Evolutionary conservation across 2,797 vertebrate species (phyloP), one percentile per base, ranked within the genome.

Genomic region (Fringilla coelebs): DNA sequence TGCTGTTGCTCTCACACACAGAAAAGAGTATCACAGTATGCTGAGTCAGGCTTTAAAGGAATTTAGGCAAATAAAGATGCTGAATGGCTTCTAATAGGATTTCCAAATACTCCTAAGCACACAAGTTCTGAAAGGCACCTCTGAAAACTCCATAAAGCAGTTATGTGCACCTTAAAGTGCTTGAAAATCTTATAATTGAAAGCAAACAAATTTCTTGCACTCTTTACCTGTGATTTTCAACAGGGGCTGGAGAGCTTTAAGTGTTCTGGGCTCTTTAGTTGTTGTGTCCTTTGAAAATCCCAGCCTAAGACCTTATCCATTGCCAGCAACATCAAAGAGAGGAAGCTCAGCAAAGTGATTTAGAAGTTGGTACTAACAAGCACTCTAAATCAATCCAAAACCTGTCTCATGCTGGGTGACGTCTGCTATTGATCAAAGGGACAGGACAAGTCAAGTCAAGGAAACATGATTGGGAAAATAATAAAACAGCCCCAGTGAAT

Each of bases 401-500:
- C 41, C 34, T 68, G 65, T 88, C 92, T 89, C 55, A 58, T 71
- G 52, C 63, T 90, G 66, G 55, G 63, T 96, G 79, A 93, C 0
- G 5, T 84, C 80, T 79, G 70, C 67, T 93, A 91, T 95, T 93
- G 96, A 96, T 96, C 80, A 94, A 96, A 94, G 74, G 63, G 58
- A 93, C 60, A 86, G 67, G 60, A 84, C 63, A 90, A 94, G 70
- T 71, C 57, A 95, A 96, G 82, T 75, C 93, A 96, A 91, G 76
- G 79, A 92, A 96, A 96, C 67, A 75, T 74, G 77, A 96, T 54
- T 78, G 85, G 88, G 70, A 93, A 96, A 94, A 91, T 95, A 96
- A 95, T 91, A 95, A 94, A 96, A 62, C 73, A 82, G 34, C 17
- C 32, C 18, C 54, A 70, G 40, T 78, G 34, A 75, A 93, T 49